A percentile compares a stretch with the other conserved stretches of the same genome.
Conservation (phyloP, 2,797 vertebrate genomes). For the Hapalemur alaotrensis region DNA sequence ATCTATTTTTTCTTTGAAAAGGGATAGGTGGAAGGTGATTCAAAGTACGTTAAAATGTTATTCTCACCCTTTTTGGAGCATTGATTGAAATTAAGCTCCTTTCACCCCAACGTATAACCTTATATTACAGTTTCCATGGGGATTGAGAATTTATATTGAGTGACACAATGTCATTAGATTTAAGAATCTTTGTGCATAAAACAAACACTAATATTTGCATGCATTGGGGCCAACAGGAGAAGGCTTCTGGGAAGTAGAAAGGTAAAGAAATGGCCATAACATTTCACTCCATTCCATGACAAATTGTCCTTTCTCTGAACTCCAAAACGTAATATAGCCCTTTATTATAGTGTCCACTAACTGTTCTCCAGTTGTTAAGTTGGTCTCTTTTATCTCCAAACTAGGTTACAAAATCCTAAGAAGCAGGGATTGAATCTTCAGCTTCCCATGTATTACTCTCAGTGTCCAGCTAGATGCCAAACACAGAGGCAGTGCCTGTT, state of each 20-base stretch:
- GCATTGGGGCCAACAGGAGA: neutral
- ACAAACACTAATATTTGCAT: conserved; percentile 26
- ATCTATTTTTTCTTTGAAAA: neutral
- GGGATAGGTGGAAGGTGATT: neutral
- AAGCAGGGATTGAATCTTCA: neutral
- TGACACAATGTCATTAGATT: neutral
- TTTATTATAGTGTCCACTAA: neutral
- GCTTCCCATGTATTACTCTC: neutral
- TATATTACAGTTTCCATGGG: neutral
- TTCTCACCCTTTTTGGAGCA: neutral
- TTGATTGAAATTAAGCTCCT: neutral
- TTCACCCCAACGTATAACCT: neutral
- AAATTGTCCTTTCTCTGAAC: conserved; percentile 37
- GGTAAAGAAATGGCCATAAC: neutral
- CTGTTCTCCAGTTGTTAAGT: neutral
- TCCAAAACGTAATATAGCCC: conserved; percentile 1
- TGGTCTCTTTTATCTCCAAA: neutral
- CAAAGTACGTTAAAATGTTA: neutral
- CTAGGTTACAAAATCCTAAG: neutral
- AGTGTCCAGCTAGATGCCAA: neutral
- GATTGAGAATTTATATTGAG: neutral
- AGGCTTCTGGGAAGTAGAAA: neutral
- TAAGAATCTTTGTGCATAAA: neutral
- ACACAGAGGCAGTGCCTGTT: neutral
- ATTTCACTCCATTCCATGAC: neutral